Percentiles rank a stretch among this genome's conserved stretches.
These are phyloP conservation scores for Steatornis caripensis DNA, from an alignment of 2,113 vertebrate genomes.

Conservation along the genomic window DNA sequence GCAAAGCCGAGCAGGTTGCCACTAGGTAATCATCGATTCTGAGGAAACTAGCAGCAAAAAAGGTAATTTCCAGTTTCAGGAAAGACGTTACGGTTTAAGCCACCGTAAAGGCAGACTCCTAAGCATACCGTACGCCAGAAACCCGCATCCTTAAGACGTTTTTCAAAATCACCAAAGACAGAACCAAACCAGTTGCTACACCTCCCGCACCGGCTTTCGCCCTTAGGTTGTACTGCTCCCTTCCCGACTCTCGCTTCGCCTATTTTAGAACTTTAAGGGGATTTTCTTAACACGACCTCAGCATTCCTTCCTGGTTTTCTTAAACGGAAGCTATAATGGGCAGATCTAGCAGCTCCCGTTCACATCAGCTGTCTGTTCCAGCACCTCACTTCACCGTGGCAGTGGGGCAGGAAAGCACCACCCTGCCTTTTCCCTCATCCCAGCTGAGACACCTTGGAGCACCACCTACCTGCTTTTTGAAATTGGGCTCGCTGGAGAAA, in stretches of 20 bases:
- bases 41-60: background rate
- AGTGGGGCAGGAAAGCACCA: background rate
- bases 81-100: background rate
- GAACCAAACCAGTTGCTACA: background rate
- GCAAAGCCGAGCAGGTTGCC: background rate
- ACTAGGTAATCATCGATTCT: background rate
- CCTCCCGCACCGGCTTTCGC: background rate
- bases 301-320: background rate
- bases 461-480: background rate
- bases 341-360: background rate
- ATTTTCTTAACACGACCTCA: background rate
- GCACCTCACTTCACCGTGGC: background rate
- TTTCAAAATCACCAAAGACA: background rate
- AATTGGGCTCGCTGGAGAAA: background rate
- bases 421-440: background rate
- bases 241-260: background rate
- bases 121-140: no score
- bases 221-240: background rate
- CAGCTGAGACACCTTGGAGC: background rate
- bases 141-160: background rate
- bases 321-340: background rate
- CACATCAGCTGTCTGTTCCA: background rate
- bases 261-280: background rate
- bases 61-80: background rate
- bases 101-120: background rate